Conservation (phyloP, 1,140 invertebrate genomes). For the Hormaphis cornu region DNA sequence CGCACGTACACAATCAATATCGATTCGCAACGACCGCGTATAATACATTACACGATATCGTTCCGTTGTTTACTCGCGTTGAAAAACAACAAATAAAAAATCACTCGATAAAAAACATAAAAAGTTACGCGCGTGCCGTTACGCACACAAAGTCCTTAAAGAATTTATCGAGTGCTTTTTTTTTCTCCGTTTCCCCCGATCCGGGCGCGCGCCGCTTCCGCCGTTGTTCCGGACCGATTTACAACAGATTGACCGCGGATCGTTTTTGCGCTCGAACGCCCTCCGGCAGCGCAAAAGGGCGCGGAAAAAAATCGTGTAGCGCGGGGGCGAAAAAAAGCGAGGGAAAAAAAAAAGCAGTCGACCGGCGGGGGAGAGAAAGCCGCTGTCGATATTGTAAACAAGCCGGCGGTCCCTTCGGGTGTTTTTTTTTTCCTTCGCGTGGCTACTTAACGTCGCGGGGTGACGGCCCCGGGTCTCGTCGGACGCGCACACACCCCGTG, state of each 20-base stretch:
- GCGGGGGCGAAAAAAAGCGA: not conserved
- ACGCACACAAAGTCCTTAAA: not conserved
- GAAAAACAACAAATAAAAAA: not conserved
- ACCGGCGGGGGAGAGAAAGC: conserved; percentile 17
- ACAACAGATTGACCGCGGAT: conserved; percentile 32
- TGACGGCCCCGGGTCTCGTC: not conserved
- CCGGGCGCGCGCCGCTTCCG: not conserved
- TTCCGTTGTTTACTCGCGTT: too few species aligned
- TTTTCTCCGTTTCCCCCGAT: not conserved
- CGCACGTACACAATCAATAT: too few species aligned
- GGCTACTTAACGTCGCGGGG: conserved; percentile 6
- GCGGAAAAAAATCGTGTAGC: conserved; percentile 27
- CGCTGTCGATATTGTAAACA: conserved; percentile 32
- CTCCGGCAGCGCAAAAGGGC: conserved; percentile 10
- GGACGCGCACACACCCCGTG: too few species aligned
- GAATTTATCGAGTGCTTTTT: conserved; percentile 13
- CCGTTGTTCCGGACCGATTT: conserved; percentile 3
- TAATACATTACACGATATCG: too few species aligned
- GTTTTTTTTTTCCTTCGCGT: conserved; percentile 15
- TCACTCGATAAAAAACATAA: not conserved
- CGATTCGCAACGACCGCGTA: too few species aligned
- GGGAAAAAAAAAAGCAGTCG: not conserved
- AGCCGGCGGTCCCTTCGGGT: conserved; percentile 12
- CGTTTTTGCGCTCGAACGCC: conserved; percentile 28
- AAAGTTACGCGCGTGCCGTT: not conserved